Base-by-base conservation (phyloP, 2,797 vertebrate species). In the Lepus townsendii region DNA sequence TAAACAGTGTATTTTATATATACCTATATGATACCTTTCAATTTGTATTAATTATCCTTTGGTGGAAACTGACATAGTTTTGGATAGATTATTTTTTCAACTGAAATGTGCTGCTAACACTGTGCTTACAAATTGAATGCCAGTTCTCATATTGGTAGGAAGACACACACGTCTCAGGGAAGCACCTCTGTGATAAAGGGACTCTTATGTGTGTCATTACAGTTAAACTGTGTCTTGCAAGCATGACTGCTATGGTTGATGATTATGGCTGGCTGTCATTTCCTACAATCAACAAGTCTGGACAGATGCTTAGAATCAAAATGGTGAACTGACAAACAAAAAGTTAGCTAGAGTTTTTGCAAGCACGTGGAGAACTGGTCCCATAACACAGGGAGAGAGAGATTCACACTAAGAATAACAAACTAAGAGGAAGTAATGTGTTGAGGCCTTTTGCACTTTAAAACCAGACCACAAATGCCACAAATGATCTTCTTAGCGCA, bases 111-210 rank as follows among this genome's bases (percentile, higher is more conserved):
- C 47, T 85, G 68, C 88, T 78, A 60, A 52, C 30, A 65, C 26
- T 68, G 22, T 68, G 24, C 60, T 82, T 76, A 79, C 27, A 13
- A 42, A 50, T 87, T 52, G 5, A 65, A 79, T 78, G 42, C 47
- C 60, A 0, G 92, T 96, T 87, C 95, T 90, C 32, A 60, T 35
- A 32, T 17, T 42, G 92, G 83, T 35, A 66, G 62, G 57, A 96
- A 91, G 79, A 94, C 66, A 60, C 12, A 13, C 68, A 86, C 83
- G n/a, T 95, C 80, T 89, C 79, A 90, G 92, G 73, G 65, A 93
- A 93, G 94, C 26, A 32, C n/a, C 63, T 93, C 85, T 73, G 50
- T 86, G 68, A 52, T 95, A 95, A 91, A 84, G 63, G 54, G 88
- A 73, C 90, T 72, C 52, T 65, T 95, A 14, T 38, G 20, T 73